Evolutionary conservation across 2,888 invertebrate species (phyloP).

Genomic region (Frankliniella intonsa): DNA sequence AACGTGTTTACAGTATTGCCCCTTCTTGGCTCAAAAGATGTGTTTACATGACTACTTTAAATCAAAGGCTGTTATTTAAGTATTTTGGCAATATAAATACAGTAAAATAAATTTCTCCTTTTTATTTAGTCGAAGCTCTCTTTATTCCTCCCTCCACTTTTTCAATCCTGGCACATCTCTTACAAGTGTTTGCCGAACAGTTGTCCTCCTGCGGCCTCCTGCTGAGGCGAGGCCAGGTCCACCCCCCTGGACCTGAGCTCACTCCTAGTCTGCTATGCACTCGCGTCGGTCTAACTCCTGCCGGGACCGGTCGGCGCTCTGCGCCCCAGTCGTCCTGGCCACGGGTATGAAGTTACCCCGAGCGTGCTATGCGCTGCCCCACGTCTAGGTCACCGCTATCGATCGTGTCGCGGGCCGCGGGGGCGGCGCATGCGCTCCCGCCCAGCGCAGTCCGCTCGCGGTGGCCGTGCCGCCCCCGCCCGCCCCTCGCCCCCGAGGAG

Average conservation of each 20-base stretch:
- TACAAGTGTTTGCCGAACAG: too few relatives aligned
- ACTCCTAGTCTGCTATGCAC: too few relatives aligned
- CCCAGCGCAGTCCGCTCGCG: not conserved
- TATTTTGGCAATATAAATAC: not conserved
- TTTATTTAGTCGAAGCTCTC: not conserved
- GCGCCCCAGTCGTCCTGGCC: not conserved
- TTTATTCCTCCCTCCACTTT: too few relatives aligned
- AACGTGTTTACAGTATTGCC: not conserved
- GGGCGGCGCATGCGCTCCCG: not conserved
- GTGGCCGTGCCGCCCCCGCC: not conserved
- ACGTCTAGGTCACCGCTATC: not conserved
- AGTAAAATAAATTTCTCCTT: not conserved
- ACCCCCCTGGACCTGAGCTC: too few relatives aligned
- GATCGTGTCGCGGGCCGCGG: not conserved
- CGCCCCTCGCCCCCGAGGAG: not conserved
- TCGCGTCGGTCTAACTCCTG: too few relatives aligned
- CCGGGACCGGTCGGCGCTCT: too few relatives aligned
- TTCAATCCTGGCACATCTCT: too few relatives aligned
- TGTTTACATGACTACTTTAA: not conserved
- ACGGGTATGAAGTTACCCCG: not conserved
- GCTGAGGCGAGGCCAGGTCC: too few relatives aligned
- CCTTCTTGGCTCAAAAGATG: not conserved
- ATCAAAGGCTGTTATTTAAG: conserved; percentile 3
- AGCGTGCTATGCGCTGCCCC: not conserved
- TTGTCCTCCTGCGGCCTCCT: too few relatives aligned